A percentile compares a stretch with the other conserved stretches of the same genome.
phyloP scores from a whole-genome alignment of 2,888 invertebrate genomes.

The Sphaeridia pumilis region DNA sequence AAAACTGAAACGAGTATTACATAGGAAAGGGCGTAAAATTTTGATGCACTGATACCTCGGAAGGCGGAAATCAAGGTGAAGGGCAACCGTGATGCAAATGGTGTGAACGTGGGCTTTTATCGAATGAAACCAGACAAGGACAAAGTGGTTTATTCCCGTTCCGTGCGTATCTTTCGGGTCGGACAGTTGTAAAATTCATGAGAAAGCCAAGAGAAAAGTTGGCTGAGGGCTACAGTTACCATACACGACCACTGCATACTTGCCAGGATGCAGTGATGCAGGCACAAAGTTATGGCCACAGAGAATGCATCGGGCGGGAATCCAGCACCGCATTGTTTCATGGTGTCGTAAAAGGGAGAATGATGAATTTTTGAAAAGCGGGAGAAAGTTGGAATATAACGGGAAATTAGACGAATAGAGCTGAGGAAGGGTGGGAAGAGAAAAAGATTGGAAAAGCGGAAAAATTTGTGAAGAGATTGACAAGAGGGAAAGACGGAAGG shows the following conservation, averaged over 20 bases:
- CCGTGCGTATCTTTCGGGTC: too few relatives aligned
- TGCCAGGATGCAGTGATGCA: not conserved
- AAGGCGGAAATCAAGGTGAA: too few relatives aligned
- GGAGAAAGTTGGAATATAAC: not conserved
- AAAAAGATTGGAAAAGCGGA: not conserved
- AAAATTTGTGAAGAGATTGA: not conserved
- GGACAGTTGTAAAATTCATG: constrained; percentile 5
- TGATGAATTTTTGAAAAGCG: not conserved
- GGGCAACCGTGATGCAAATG: too few relatives aligned
- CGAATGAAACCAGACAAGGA: too few relatives aligned
- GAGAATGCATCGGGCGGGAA: not conserved
- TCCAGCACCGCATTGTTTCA: not conserved
- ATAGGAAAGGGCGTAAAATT: too few relatives aligned
- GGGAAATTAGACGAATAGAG: not conserved
- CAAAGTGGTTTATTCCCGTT: too few relatives aligned
- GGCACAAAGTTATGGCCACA: not conserved
- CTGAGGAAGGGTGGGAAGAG: not conserved
- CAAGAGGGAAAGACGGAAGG: not conserved
- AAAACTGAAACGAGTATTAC: too few relatives aligned
- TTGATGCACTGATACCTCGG: too few relatives aligned
- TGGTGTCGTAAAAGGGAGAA: constrained; percentile 1
- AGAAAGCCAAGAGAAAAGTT: not conserved
- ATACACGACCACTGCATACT: too few relatives aligned
- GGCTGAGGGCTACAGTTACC: not conserved
- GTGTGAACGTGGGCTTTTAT: too few relatives aligned